Evolutionary conservation across 2,113 vertebrate genomes (phyloP).

Genomic region (Choloepus hoffmanni): DNA sequence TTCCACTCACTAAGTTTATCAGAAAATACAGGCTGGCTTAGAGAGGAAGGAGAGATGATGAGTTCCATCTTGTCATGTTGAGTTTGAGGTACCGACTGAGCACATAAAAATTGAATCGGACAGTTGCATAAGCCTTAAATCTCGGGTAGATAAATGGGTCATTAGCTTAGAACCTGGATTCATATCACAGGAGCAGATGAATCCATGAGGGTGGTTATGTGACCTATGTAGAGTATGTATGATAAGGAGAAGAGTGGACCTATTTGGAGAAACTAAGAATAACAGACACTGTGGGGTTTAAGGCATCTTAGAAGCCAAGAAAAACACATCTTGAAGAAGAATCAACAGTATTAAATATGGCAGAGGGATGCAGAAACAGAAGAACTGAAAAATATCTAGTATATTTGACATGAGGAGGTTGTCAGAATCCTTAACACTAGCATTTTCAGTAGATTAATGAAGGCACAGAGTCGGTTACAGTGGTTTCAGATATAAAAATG

Average conservation of each 20-base stretch:
- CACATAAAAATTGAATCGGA: not conserved
- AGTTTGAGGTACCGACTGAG: not conserved
- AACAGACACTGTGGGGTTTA: not conserved
- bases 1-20: not conserved
- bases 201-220: too few relatives aligned
- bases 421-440: not conserved
- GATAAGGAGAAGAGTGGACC: not conserved
- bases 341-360: not conserved
- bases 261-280: not conserved
- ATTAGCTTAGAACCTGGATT: constrained; percentile 7
- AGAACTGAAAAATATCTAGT: not conserved
- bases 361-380: not conserved
- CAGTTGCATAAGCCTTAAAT: not conserved
- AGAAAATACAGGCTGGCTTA: not conserved
- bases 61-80: not conserved
- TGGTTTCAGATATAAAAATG: not conserved
- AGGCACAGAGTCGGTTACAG: not conserved
- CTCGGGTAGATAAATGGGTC: not conserved
- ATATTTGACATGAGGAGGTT: not conserved
- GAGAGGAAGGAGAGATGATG: not conserved
- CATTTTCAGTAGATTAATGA: not conserved
- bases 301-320: not conserved
- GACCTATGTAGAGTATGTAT: not conserved
- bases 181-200: not conserved
- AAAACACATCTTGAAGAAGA: not conserved